Evolutionary conservation across 1,140 invertebrate genomes (phyloP).

Genomic region (Anagrus nilaparvatae): DNA sequence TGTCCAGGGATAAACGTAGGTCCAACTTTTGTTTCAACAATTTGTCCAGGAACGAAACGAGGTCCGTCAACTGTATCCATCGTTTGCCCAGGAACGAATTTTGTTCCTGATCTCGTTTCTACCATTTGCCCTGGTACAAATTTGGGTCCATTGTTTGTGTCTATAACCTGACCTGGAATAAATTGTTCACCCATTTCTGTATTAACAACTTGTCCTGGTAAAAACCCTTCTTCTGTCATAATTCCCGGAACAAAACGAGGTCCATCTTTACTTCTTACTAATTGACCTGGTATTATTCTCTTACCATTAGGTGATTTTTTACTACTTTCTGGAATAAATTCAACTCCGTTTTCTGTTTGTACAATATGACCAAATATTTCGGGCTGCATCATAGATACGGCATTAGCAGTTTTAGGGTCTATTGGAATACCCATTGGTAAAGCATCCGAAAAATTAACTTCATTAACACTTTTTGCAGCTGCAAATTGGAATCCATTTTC

Average conservation of each 20-base stretch:
- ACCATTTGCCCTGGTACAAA: conserved; percentile 65
- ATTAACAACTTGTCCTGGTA: conserved; percentile 60
- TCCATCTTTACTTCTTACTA: conserved; percentile 49
- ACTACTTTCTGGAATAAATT: conserved; percentile 55
- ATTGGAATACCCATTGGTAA: conserved; percentile 46
- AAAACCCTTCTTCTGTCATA: conserved; percentile 55
- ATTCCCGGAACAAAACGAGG: conserved; percentile 60
- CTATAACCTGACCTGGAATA: conserved; percentile 49
- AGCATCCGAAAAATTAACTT: conserved; percentile 46
- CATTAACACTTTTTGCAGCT: conserved; percentile 46
- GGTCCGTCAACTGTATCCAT: conserved; percentile 57
- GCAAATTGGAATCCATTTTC: conserved; percentile 48
- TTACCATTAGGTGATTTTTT: conserved; percentile 43
- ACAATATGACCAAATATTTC: conserved; percentile 60
- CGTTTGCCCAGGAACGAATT: conserved; percentile 63
- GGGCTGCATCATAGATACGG: conserved; percentile 37
- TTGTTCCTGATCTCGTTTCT: conserved; percentile 53
- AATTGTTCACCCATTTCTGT: conserved; percentile 62
- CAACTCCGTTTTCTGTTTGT: conserved; percentile 53
- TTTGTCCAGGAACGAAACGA: conserved; percentile 60
- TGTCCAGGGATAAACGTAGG: conserved; percentile 65
- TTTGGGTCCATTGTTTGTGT: conserved; percentile 45
- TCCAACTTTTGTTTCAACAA: conserved; percentile 59
- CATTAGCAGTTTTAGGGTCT: conserved; percentile 46
- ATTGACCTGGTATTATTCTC: conserved; percentile 52